Percentiles rank a stretch among this genome's conserved stretches.
These are phyloP conservation scores for Sorex fumeus DNA, from an alignment of 2,113 vertebrate species.

Conservation along the genomic window DNA sequence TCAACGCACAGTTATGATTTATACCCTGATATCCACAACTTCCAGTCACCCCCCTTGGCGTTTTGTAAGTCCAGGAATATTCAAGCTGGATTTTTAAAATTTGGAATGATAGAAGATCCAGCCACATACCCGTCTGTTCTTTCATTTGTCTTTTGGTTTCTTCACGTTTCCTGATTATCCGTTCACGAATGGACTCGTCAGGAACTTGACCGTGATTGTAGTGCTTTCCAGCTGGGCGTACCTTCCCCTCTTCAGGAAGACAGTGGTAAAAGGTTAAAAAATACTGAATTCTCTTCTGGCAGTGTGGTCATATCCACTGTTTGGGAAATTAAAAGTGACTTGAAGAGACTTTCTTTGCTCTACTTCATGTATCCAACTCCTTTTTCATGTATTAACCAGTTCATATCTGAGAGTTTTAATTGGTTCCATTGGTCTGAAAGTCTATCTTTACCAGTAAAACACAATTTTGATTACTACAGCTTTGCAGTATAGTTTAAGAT, in stretches of 20 bases:
- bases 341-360: too few relatives aligned
- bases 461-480: too few relatives aligned
- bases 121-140: conserved; percentile 83
- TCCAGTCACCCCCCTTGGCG: conserved; percentile 93
- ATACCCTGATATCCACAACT: conserved; percentile 95
- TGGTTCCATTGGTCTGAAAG: too few relatives aligned
- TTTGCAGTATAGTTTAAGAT: too few relatives aligned
- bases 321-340: conserved; percentile 93
- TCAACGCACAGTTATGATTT: conserved; percentile 85
- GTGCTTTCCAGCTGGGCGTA: conserved; percentile 87
- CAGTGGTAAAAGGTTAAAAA: conserved; percentile 84
- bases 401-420: too few relatives aligned
- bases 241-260: conserved; percentile 80
- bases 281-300: conserved; percentile 91
- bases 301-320: conserved; percentile 83
- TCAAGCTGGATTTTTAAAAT: conserved; percentile 91
- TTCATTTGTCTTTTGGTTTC: conserved; percentile 78
- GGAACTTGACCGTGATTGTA: conserved; percentile 89
- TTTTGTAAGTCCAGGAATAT: conserved; percentile 94
- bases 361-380: too few relatives aligned
- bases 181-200: conserved; percentile 84
- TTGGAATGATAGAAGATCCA: too few relatives aligned
- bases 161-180: conserved; percentile 84
- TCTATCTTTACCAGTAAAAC: too few relatives aligned
- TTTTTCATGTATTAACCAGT: too few relatives aligned